Evolutionary conservation across 2,113 vertebrate species (phyloP).

Genomic region (Salvelinus namaycush): DNA sequence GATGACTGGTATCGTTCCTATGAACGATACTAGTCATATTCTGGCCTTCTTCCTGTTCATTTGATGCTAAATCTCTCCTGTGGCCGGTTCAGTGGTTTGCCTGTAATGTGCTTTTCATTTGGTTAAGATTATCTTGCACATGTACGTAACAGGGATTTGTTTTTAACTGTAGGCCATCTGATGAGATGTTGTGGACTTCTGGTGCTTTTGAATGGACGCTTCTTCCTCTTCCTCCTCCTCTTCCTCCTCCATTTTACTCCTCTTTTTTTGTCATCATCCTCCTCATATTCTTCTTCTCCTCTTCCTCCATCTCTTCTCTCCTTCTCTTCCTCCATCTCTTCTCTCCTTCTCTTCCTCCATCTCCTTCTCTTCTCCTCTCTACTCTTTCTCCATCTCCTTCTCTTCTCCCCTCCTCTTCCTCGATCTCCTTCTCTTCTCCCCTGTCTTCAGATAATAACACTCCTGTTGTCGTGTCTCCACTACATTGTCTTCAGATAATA

Average conservation of each 20-base stretch:
- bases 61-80: no score
- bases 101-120: no score
- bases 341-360: not conserved
- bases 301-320: not conserved
- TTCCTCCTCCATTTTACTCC: not conserved
- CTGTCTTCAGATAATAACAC: no score
- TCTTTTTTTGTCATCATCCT: not conserved
- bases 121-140: no score
- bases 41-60: no score
- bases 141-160: no score
- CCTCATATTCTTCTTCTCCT: not conserved
- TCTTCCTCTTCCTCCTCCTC: not conserved
- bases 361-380: not conserved
- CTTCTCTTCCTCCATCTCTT: not conserved
- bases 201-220: not conserved
- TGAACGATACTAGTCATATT: no score
- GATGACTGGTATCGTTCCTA: no score
- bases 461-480: no score
- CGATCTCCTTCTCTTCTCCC: not conserved
- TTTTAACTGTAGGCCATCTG: not conserved
- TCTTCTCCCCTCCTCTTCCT: not conserved
- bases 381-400: not conserved
- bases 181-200: not conserved
- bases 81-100: no score
- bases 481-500: no score